Base-by-base conservation (phyloP, 1,140 invertebrate species). In the Onthophagus taurus region DNA sequence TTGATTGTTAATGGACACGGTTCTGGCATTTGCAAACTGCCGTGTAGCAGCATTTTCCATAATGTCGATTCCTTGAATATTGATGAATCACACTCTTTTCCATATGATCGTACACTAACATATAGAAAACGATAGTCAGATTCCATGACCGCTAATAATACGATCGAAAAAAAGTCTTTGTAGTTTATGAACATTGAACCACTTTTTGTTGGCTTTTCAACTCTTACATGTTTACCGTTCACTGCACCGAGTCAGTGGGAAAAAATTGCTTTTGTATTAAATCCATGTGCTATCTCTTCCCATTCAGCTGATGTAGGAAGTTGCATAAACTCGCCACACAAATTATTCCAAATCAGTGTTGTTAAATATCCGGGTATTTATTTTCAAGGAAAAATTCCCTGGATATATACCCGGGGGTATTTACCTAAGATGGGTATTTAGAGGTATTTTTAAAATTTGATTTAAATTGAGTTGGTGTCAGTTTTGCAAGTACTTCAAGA, bases 81-180 rank as follows among this genome's bases (percentile, higher is more conserved):
- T 20, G 50, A 33, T 29, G 52, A 50, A 52, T 69, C 67, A 46
- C 62, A 57, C 20, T 61, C 52, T 44, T 61, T 63, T 17, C 67
- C 63, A 53, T 63, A 64, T 29, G 62, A 50, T 65, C 65, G 34
- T n/a, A 70, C 55, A 52, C 64, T 55, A 33, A 66, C 50, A 48
- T 49, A 55, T 42, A 59, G 31, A 56, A 65, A 68, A 17, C 51
- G 50, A 44, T 63, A 67, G 47, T 66, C 47, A 19, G 52, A 45
- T 57, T 68, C 65, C n/a, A 31, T 52, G 3, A 66, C 45, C 7
- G 61, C 67, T 42, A 66, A 54, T 29, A 70, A 52, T 35, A 70
- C 61, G 13, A 67, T 57, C 19, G 55, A 60, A 50, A 61, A 63
- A 45, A 46, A 58, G 12, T 45, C 4, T 31, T 58, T 57, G 38